Percentiles rank a stretch among this genome's conserved stretches.
These are phyloP conservation scores for Apoderus coryli DNA, from an alignment of 2,888 invertebrate species.

Conservation along the genomic window DNA sequence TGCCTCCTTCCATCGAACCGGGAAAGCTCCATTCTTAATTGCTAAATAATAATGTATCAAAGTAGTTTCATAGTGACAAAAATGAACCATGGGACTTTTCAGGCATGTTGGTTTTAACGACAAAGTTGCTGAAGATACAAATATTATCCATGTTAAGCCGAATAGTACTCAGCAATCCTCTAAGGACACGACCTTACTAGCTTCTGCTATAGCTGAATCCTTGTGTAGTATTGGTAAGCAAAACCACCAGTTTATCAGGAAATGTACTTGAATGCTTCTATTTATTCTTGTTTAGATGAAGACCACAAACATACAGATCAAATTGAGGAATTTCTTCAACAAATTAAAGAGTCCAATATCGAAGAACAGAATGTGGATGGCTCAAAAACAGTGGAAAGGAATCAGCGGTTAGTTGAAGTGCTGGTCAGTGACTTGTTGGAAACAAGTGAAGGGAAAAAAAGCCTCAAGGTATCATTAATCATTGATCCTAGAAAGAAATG, in stretches of 20 bases:
- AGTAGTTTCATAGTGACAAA: too few species aligned
- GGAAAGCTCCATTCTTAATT: too few species aligned
- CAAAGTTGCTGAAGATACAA: too few species aligned
- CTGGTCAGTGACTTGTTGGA: slow-evolving; percentile 50
- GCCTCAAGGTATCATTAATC: slow-evolving; percentile 31
- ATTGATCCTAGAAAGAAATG: background rate
- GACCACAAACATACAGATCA: slow-evolving; percentile 66
- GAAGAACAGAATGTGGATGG: slow-evolving; percentile 25
- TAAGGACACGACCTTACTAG: too few species aligned
- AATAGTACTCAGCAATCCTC: too few species aligned
- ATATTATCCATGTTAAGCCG: too few species aligned
- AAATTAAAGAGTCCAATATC: slow-evolving; percentile 35
- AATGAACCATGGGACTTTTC: too few species aligned
- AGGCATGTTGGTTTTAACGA: too few species aligned
- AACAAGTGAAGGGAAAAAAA: slow-evolving; percentile 42
- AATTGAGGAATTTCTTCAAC: slow-evolving; percentile 46
- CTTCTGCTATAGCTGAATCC: slow-evolving; percentile 61
- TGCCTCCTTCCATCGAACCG: too few species aligned
- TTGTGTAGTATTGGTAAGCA: slow-evolving; percentile 49
- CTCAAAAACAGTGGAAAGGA: slow-evolving; percentile 33
- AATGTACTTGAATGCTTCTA: background rate
- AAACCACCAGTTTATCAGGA: background rate
- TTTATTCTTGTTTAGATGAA: slow-evolving; percentile 34
- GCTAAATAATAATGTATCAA: too few species aligned
- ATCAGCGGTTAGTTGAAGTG: slow-evolving; percentile 36